Percentiles rank a stretch among this genome's conserved stretches.
Evolutionary conservation across 2,113 vertebrate species (phyloP).

Genomic region (Pseudopodoces humilis): DNA sequence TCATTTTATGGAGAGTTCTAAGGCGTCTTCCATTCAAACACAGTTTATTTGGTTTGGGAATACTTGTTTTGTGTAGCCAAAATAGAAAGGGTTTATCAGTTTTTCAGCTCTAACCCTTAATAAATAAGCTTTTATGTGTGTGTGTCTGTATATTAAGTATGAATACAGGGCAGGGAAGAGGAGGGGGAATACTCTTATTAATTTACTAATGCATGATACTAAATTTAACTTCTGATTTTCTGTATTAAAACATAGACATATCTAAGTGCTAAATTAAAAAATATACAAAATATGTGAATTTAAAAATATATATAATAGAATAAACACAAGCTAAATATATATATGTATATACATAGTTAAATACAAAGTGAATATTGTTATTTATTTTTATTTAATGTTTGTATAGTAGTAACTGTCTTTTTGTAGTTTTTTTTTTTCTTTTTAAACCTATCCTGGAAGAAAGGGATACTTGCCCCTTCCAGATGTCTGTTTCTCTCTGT

Average conservation of each 20-base stretch:
- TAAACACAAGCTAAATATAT: not conserved
- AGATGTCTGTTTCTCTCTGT: not conserved
- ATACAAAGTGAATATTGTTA: not conserved
- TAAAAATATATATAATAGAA: not conserved
- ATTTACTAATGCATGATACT: not conserved
- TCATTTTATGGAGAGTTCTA: not conserved
- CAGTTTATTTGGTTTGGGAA: not conserved
- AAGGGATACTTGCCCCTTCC: not conserved
- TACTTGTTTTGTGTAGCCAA: not conserved
- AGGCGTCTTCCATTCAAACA: not conserved
- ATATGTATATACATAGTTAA: not conserved
- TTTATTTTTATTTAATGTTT: not conserved
- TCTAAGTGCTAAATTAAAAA: not conserved
- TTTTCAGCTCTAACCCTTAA: not conserved
- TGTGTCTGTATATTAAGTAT: not conserved
- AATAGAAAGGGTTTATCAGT: not conserved
- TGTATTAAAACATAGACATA: not conserved
- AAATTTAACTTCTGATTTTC: not conserved
- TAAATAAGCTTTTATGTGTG: not conserved
- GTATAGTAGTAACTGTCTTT: not conserved
- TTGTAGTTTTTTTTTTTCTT: not conserved
- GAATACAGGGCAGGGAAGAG: not conserved
- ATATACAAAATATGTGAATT: not conserved
- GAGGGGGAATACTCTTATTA: not conserved
- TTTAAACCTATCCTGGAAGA: not conserved